These are phyloP conservation scores for Mycetomoellerius zeteki DNA, from an alignment of 1,140 invertebrate species.

Conservation along the genomic window DNA sequence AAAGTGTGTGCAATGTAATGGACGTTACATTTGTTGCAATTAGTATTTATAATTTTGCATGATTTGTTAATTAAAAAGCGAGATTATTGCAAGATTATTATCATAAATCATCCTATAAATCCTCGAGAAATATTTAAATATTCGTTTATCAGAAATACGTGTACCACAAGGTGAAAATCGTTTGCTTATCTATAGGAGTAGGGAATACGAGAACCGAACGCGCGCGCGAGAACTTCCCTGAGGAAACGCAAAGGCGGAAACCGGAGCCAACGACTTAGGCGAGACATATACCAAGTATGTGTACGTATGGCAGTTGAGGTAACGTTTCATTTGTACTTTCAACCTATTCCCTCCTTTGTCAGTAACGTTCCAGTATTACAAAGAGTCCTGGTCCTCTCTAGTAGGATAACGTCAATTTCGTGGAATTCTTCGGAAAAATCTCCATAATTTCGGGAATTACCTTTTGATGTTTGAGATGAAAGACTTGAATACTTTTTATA, in stretches of 20 bases:
- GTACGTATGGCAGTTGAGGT: conserved; percentile 63
- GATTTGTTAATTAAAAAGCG: neutral
- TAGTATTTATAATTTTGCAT: neutral
- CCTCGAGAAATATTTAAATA: neutral
- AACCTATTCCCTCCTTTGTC: conserved; percentile 28
- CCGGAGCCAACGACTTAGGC: conserved; percentile 49
- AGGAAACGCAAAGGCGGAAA: conserved; percentile 60
- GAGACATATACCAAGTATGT: conserved; percentile 27
- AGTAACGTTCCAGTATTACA: conserved; percentile 69
- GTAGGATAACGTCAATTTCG: conserved; percentile 80
- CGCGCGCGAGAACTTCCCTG: neutral
- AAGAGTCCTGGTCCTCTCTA: conserved; percentile 69
- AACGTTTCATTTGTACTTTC: conserved; percentile 80
- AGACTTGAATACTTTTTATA: conserved; percentile 71
- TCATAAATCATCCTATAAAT: neutral
- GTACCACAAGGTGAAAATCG: neutral
- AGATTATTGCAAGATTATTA: neutral
- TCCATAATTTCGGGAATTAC: conserved; percentile 86
- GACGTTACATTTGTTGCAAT: neutral
- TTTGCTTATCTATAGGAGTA: neutral
- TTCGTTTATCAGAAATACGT: neutral
- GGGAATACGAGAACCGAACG: neutral
- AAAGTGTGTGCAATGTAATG: neutral
- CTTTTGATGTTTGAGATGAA: conserved; percentile 86
- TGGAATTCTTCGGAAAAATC: conserved; percentile 84